Evolutionary conservation across 2,888 invertebrate genomes (phyloP), one percentile per base, ranked within the genome.

Genomic region (Adelognathus sp.): DNA sequence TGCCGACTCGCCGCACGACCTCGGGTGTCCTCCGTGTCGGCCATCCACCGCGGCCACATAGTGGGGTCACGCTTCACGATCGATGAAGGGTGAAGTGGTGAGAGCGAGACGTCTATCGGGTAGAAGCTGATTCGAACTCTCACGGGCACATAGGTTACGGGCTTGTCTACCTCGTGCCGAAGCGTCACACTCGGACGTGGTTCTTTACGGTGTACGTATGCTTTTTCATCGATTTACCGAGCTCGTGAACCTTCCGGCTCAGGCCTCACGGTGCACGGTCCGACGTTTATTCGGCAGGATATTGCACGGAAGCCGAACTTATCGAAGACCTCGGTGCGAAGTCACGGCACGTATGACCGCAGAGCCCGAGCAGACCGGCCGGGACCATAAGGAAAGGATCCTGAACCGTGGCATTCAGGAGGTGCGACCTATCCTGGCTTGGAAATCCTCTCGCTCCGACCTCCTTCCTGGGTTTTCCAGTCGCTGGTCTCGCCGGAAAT

Each of bases 261-360:
- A 44, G n/a, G 39, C 27, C 36, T 33, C 39, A 11, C 44, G 76
- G 41, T 63, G 54, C 46, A 63, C 36, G 36, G 41, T 60, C 14
- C n/a, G 4, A 11, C n/a, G n/a, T n/a, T n/a, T 50, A 64, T 70
- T 46, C 52, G 7, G 21, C 6, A 16, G 46, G 27, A 67, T 67
- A 61, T 61, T 54, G 56, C 21, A 21, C 4, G 33, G 71, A 16
- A 75, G 39, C 44, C 58, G 44, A 79, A 67, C 66, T 71, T 79
- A 79, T 79, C 75, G 72, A 71, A 54, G 31, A 31, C 56, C 66
- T 39, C 39, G 39, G 66, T 72, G 66, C 46, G 50, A 67, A 79
- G 79, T 79, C 79, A 24, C 18, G 63, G 66, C 79, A 79, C 79
- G 79, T 79, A 79, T 60, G 54, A 56, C 71, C 75, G 79, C 71